Base-by-base conservation (phyloP, 2,113 vertebrate species). In the Alexandromys fortis region DNA sequence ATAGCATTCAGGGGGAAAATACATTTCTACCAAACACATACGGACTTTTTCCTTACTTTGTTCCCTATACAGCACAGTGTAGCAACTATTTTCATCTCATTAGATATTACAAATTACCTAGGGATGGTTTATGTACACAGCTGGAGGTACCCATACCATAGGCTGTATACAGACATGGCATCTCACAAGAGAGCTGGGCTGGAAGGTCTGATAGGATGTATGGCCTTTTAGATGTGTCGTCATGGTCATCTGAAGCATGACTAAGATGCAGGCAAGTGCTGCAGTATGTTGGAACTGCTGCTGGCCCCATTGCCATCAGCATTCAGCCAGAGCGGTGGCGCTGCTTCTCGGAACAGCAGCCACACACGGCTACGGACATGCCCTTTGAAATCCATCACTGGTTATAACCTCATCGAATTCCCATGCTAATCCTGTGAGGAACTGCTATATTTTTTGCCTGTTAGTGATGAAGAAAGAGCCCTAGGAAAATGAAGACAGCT, bases 311-410 rank as follows among this genome's bases (percentile, higher is more conserved):
- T 17, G 33, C 63, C 30, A 38, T 58, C 61, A n/a, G 65, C 77
- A 11, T 52, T 61, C 35, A 42, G 38, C 24, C 21, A 35, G 63
- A 65, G 11, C 17, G 70, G 28, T 1, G 5, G 30, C 2, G 17
- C 28, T 21, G 30, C 45, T 33, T 42, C 17, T 19, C 16, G 19
- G 7, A 8, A 70, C 49, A 35, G 28, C n/a, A 19, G 5, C 6
- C 4, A 7, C 30, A 14, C 14, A 26, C 5, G 26, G 83, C 76
- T 22, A 5, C 0, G 1, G 86, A 3, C 3, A 1, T 19, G 47
- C 63, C 38, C 21, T 35, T 26, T 45, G 14, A 58, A 73, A 33
- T 8, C 16, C 24, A 63, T 61, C 11, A 14, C 49, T 58, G 33
- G 26, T 55, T 45, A 67, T 35, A 30, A 83, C 76, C n/a, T 87